These are phyloP conservation scores for Poecile atricapillus DNA, from an alignment of 2,113 vertebrate species.

Conservation along the genomic window DNA sequence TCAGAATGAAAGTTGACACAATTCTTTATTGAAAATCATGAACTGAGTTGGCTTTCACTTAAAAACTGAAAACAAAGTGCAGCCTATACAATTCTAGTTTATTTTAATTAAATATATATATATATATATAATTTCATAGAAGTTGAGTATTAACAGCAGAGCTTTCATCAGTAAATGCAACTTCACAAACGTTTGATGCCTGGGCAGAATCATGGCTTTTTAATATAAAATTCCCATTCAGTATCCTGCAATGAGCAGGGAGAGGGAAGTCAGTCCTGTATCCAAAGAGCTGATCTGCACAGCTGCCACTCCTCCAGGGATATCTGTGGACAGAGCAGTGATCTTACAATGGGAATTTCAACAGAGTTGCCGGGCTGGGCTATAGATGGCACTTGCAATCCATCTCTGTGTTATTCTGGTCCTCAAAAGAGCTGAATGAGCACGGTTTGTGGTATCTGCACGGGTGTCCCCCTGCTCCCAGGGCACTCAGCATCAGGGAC, in stretches of 20 bases:
- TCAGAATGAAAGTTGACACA: not conserved
- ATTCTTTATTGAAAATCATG: not conserved
- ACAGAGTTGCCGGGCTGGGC: not conserved
- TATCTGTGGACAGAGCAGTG: not conserved
- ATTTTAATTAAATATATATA: not conserved
- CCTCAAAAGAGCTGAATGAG: not conserved
- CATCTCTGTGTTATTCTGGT: not conserved
- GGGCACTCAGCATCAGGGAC: not conserved
- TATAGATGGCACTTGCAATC: rapidly evolving
- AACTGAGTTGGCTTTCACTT: not conserved
- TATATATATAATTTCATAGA: not conserved
- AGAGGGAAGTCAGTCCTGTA: not conserved
- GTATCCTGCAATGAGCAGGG: not conserved
- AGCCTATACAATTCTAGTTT: not conserved
- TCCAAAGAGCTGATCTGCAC: not conserved
- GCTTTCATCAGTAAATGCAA: not conserved
- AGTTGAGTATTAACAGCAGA: not conserved
- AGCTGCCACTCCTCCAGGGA: not conserved
- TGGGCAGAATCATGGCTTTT: not conserved
- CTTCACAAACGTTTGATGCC: not conserved
- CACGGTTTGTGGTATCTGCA: not conserved
- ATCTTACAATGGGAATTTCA: not conserved
- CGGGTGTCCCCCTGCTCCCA: rapidly evolving
- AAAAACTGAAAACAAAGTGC: not conserved
- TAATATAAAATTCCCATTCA: not conserved